Percentiles rank a stretch among this genome's conserved stretches.
These are phyloP conservation scores for Andrena trimmerana DNA, from an alignment of 2,888 invertebrate genomes.

Conservation along the genomic window DNA sequence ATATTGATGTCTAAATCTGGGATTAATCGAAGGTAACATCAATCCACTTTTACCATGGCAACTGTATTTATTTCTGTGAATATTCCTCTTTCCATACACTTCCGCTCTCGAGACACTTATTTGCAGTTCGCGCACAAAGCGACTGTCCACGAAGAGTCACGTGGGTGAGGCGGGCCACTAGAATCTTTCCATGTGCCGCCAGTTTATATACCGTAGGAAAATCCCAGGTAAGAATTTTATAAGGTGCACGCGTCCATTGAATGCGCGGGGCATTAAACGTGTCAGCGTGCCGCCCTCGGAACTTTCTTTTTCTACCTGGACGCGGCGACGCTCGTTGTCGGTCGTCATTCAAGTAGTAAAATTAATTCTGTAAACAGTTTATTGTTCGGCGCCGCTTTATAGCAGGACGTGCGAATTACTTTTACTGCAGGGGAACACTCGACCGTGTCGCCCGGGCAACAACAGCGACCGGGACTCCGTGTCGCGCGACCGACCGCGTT, in stretches of 20 bases:
- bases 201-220: slow-evolving; percentile 1
- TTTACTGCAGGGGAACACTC: slow-evolving; percentile 72
- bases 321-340: slow-evolving; percentile 34
- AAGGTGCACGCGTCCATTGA: slow-evolving; percentile 10
- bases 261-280: slow-evolving; percentile 25
- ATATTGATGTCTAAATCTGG: too few relatives aligned
- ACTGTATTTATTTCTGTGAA: too few relatives aligned
- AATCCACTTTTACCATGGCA: too few relatives aligned
- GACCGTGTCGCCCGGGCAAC: slow-evolving; percentile 46
- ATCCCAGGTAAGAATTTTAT: slow-evolving; percentile 12
- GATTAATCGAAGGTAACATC: too few relatives aligned
- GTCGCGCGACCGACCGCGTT: slow-evolving; percentile 71
- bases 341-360: slow-evolving; percentile 75
- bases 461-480: slow-evolving; percentile 61
- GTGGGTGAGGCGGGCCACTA: background rate
- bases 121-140: too few relatives aligned
- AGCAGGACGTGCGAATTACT: slow-evolving; percentile 77
- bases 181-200: background rate
- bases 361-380: slow-evolving; percentile 82
- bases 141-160: too few relatives aligned
- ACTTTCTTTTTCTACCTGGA: slow-evolving; percentile 72
- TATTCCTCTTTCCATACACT: too few relatives aligned
- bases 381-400: slow-evolving; percentile 79
- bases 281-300: background rate
- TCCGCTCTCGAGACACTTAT: too few relatives aligned